Evolutionary conservation across 1,140 invertebrate genomes (phyloP), one percentile per base, ranked within the genome.

Genomic region (Platyscapa corneri): DNA sequence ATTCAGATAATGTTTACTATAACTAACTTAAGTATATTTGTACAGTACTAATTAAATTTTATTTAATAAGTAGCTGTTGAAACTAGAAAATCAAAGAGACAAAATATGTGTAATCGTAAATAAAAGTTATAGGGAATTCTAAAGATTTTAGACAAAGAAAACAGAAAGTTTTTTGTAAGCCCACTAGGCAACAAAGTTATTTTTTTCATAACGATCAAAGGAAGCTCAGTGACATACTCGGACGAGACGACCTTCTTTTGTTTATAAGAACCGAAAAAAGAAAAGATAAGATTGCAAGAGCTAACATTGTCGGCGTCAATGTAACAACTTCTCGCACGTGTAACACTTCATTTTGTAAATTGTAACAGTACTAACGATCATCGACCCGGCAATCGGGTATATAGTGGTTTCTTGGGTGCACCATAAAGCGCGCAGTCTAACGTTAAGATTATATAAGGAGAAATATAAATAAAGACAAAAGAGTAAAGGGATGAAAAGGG

Each of bases 271-370:
- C 20, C 12, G 7, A 74, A 42, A 46, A 12, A 0, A 42, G 27
- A 42, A n/a, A 42, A 72, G 39, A 3, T 18, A 39, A 72, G 12
- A 23, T 27, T 30, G 16, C 20, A 72, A 37, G 67, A 72, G 14
- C 37, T 27, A 14, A 42, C 1, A n/a, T 74, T 42, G 16, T 20
- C 39, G 23, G 8, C 70, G 32, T 14, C 39, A 79, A 37, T 53
- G 16, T 79, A 64, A 79, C 46, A 74, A 70, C n/a, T 75, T 75
- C 42, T 30, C 39, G n/a, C 53, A 39, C 53, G 27, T 78, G 39
- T 20, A 32, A 80, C 3, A 16, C 18, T 80, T 46, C 27, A 30
- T 65, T 80, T 80, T 80, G 78, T 80, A 80, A 60, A 78, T 78
- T 78, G 5, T 42, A 65, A 32, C 10, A 27, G 60, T 80, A n/a